Conservation (phyloP, 2,888 invertebrate genomes). For the Bursaphelenchus okinawaensis region DNA sequence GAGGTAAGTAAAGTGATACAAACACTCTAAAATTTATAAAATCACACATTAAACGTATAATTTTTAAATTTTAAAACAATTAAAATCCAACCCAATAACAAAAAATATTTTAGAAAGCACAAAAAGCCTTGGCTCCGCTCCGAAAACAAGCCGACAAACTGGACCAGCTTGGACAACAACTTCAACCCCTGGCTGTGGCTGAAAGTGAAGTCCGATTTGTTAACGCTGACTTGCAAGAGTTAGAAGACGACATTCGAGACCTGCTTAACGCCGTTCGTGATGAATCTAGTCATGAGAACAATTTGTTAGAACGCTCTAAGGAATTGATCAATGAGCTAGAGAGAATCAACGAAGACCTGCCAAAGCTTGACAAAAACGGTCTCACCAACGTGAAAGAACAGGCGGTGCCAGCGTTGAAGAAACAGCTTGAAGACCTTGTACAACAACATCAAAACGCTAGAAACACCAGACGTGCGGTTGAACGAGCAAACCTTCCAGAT, state of each 20-base stretch:
- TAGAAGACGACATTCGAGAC: constrained; percentile 27
- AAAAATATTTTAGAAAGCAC: constrained; percentile 4
- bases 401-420: background rate
- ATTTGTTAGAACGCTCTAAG: constrained; percentile 9
- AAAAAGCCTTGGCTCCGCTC: background rate
- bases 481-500: background rate
- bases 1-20: too few relatives aligned
- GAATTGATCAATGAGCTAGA: background rate
- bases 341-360: constrained; percentile 3
- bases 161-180: constrained; percentile 9
- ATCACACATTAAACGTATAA: too few relatives aligned
- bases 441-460: constrained; percentile 2
- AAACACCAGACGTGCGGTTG: background rate
- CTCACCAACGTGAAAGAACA: background rate
- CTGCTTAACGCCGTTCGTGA: constrained; percentile 13
- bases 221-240: constrained; percentile 15
- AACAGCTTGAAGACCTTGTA: constrained; percentile 6
- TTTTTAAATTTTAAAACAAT: too few relatives aligned
- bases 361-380: background rate
- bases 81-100: background rate
- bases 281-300: constrained; percentile 20
- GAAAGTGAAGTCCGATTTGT: constrained; percentile 21
- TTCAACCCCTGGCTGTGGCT: constrained; percentile 16
- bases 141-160: background rate
- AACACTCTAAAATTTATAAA: too few relatives aligned